Conservation (phyloP, 1,140 invertebrate genomes). For the Pogonus chalceus region DNA sequence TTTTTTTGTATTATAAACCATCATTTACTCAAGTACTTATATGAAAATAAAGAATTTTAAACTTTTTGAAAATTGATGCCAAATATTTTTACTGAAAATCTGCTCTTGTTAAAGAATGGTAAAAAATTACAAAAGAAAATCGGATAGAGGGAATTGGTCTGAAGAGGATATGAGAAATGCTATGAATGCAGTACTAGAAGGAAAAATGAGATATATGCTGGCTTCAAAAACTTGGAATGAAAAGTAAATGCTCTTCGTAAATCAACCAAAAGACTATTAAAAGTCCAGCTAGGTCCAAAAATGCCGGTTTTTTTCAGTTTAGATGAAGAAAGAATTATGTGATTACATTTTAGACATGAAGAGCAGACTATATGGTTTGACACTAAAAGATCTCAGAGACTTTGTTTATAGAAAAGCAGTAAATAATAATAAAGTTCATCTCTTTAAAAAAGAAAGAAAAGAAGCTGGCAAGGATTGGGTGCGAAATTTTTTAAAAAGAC, state of each 20-base stretch:
- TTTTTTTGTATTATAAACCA: too few relatives aligned
- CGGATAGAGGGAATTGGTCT: constrained; percentile 21
- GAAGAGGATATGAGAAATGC: constrained; percentile 23
- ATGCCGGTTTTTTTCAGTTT: constrained; percentile 12
- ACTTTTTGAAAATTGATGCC: too few relatives aligned
- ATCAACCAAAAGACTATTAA: too few relatives aligned
- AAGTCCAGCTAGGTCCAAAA: constrained; percentile 12
- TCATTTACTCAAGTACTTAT: too few relatives aligned
- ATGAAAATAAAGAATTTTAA: too few relatives aligned
- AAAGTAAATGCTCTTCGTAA: too few relatives aligned
- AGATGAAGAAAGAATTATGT: constrained; percentile 15
- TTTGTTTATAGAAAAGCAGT: constrained; percentile 18
- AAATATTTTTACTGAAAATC: too few relatives aligned
- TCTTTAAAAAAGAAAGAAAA: too few relatives aligned
- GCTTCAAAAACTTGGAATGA: constrained; percentile 17
- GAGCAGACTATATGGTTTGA: constrained; percentile 13
- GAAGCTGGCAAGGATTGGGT: too few relatives aligned
- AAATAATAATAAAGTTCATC: constrained; percentile 15
- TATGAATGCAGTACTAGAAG: constrained; percentile 18
- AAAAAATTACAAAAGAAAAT: too few relatives aligned
- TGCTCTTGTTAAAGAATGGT: too few relatives aligned
- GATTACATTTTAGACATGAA: constrained; percentile 17
- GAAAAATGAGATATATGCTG: constrained; percentile 20
- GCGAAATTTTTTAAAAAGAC: constrained; percentile 23
- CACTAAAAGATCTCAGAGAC: too few relatives aligned